These are phyloP conservation scores for Cepphus grylle DNA, from an alignment of 2,113 vertebrate species.

Conservation along the genomic window DNA sequence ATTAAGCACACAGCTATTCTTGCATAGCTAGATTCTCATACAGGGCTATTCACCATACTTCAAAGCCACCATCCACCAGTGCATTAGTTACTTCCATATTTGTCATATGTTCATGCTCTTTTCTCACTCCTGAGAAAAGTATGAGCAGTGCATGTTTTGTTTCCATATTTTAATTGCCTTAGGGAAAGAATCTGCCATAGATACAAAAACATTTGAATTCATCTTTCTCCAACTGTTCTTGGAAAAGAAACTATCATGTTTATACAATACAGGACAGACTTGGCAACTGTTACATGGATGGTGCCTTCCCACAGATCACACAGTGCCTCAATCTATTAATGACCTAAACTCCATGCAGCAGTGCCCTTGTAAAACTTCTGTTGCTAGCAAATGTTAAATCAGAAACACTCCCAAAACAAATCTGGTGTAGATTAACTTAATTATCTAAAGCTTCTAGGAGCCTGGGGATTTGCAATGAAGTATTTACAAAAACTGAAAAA, in stretches of 20 bases:
- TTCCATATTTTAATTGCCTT: conserved; percentile 20
- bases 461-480: conserved; percentile 11
- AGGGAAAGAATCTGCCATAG: conserved; percentile 39
- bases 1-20: neutral
- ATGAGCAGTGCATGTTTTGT: neutral
- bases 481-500: neutral
- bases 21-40: neutral
- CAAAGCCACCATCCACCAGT: neutral
- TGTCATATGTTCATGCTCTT: neutral
- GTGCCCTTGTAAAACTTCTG: conserved; percentile 68
- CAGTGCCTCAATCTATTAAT: conserved; percentile 45
- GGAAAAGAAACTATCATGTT: conserved; percentile 32
- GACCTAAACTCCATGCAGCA: conserved; percentile 31
- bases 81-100: neutral
- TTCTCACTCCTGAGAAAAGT: neutral
- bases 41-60: neutral
- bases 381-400: conserved; percentile 60
- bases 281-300: conserved; percentile 12
- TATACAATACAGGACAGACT: neutral
- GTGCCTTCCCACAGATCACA: conserved; percentile 26
- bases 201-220: conserved; percentile 19
- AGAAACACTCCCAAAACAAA: conserved; percentile 60
- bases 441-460: conserved; percentile 46
- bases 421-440: conserved; percentile 55
- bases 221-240: conserved; percentile 55